Conservation (phyloP, 2,797 vertebrate genomes). For the Mormyrops boulengeri region DNA sequence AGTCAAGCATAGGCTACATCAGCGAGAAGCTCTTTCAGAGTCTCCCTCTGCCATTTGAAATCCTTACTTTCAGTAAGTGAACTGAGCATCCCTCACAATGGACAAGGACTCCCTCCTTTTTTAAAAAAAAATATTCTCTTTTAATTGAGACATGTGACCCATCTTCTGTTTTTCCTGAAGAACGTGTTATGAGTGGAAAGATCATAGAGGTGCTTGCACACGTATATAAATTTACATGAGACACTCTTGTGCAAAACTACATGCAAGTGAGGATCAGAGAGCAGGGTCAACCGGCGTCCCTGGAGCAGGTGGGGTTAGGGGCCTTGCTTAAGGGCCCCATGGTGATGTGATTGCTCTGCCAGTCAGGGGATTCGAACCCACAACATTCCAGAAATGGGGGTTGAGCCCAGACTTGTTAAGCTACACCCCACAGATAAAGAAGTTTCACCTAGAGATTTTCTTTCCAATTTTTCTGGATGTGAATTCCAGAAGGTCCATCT, state of each 20-base stretch:
- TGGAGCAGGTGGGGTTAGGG: background rate
- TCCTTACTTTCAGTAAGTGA: slow-evolving; percentile 2
- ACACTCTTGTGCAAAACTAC: background rate
- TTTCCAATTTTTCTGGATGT: background rate
- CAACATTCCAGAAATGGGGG: background rate
- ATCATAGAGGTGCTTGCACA: background rate
- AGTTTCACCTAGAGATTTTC: background rate
- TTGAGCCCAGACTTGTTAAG: background rate
- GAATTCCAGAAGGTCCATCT: background rate
- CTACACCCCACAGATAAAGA: background rate
- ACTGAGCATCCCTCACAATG: background rate
- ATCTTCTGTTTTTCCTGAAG: background rate
- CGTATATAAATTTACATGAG: background rate
- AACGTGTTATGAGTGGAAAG: background rate
- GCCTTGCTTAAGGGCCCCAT: background rate
- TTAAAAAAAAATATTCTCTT: background rate
- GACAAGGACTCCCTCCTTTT: background rate
- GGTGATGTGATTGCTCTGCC: background rate
- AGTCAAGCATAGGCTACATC: background rate
- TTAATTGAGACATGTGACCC: background rate
- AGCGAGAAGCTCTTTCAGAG: background rate
- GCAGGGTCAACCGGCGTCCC: background rate
- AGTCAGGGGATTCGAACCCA: background rate
- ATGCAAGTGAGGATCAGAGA: background rate
- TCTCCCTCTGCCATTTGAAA: background rate